Evolutionary conservation across 2,113 vertebrate genomes (phyloP), one percentile per base, ranked within the genome.

Genomic region (Phocoena sinus): DNA sequence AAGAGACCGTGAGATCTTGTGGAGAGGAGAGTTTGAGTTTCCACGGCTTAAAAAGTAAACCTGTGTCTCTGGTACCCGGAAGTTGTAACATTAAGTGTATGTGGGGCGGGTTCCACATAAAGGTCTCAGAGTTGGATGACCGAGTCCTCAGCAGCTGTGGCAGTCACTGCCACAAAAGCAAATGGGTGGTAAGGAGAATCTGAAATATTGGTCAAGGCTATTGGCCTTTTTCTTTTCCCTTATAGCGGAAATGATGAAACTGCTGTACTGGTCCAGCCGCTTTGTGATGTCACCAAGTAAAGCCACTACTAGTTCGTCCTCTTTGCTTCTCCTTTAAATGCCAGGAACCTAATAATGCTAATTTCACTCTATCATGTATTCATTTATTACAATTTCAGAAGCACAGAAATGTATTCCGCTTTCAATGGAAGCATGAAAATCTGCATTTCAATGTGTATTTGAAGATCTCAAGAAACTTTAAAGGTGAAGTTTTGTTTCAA

Each of bases 401-500:
- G 13, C 83, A 58, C 15, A 58, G 26, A 50, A 33, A 71, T 65
- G 76, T 74, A 36, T 85, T 65, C 26, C 20, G 74, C 47, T 92
- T 80, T 89, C 67, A 5, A 8, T 53, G 31, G 73, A 85, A 33
- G 21, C 53, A n/a, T 92, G 53, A 38, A 89, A 92, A 71, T 83
- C 36, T 58, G 14, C 41, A 53, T 71, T 44, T 33, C 36, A 50
- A 8, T 73, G 12, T 81, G 9, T 41, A 41, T 56, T 80, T 68
- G 36, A 91, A 96, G 60, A 80, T 81, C 65, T 84, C 28, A 33
- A 63, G 58, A 65, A 70, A 71, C 68, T 38, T 58, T 58, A 36
- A 17, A 71, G 47, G 50, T 47, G 91, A 60, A 76, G 36, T 60
- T 85, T 95, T 86, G 62, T 92, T 94, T 91, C 33, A 73, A 47